Evolutionary conservation across 2,888 invertebrate species (phyloP).

Genomic region (Caenorhabditis sulstoni): DNA sequence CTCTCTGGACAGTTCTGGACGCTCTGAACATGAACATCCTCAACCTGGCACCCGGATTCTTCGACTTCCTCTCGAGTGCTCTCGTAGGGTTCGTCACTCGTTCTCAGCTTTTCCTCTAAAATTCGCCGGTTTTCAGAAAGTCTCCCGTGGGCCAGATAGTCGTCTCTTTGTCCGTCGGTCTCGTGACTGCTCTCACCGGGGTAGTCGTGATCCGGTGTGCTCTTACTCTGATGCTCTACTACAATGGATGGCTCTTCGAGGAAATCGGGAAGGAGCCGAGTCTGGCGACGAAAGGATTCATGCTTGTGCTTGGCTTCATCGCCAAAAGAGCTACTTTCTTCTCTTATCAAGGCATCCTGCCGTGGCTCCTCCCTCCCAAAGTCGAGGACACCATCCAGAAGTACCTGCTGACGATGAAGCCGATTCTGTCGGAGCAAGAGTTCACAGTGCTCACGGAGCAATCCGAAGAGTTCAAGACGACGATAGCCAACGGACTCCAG

Average conservation of each 20-base stretch:
- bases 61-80: not conserved
- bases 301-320: constrained; percentile 63
- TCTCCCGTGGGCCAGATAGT: constrained; percentile 15
- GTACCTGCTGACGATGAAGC: constrained; percentile 72
- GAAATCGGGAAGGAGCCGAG: constrained; percentile 71
- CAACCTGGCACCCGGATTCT: constrained; percentile 17
- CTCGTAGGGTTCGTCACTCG: constrained; percentile 24
- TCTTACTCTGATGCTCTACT: constrained; percentile 63
- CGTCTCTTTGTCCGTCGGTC: constrained; percentile 14
- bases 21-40: constrained; percentile 43
- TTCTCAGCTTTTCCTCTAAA: not conserved
- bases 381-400: constrained; percentile 67
- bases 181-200: constrained; percentile 46
- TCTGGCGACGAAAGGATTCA: constrained; percentile 69
- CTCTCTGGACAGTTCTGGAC: constrained; percentile 53
- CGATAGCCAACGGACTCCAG: constrained; percentile 68
- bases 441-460: constrained; percentile 59
- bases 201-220: constrained; percentile 53
- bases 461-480: constrained; percentile 69
- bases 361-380: constrained; percentile 69
- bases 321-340: constrained; percentile 67
- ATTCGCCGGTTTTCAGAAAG: constrained; percentile 12
- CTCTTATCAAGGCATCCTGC: constrained; percentile 69
- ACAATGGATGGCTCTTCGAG: constrained; percentile 74
- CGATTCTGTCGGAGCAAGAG: constrained; percentile 69